Evolutionary conservation across 2,888 invertebrate species (phyloP), one percentile per base, ranked within the genome.

Genomic region (Microchrysa polita): DNA sequence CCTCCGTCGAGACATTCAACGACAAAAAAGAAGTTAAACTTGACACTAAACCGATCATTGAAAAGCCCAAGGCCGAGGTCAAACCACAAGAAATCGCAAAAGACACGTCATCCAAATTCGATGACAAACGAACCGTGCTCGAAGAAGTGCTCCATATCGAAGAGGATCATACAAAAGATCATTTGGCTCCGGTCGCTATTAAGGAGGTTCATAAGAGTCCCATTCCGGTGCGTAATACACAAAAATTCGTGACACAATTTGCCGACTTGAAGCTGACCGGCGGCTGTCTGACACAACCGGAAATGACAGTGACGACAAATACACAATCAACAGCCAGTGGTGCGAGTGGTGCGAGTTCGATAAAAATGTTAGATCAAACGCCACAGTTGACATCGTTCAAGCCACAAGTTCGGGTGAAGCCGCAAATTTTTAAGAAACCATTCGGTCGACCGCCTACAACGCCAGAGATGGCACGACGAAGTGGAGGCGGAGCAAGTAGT

Each of bases 321-420:
- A 18, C 74, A 78, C 77, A 67, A 81, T 82, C 75, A 77, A 76
- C 34, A 78, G 77, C 73, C 76, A 79, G 76, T 77, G 77, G 60
- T 74, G 77, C 72, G 61, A 73, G 61, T 34, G 79, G 5, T 81
- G 82, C 74, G 20, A 73, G 60, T 44, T 65, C 48, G 5, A 14
- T 79, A 81, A 78, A 74, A 76, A 74, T 72, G 12, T 27, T 67
- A 27, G 63, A 76, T 59, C 75, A 81, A 81, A 61, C 73, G 20
- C 75, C 74, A 34, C 76, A 76, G 23, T 57, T 77, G 69, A 76
- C 76, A 18, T 78, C 78, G 22, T 88, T 89, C 76, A 92, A 92
- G 82, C 93, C 93, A 9, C 91, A 91, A 81, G 88, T 92, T 75
- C 92, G 93, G 82, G 90, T 91, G 69, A 95, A 94, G 86, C 95